Conservation (phyloP, 2,888 invertebrate species). For the Prosopocoilus inquinatus region DNA sequence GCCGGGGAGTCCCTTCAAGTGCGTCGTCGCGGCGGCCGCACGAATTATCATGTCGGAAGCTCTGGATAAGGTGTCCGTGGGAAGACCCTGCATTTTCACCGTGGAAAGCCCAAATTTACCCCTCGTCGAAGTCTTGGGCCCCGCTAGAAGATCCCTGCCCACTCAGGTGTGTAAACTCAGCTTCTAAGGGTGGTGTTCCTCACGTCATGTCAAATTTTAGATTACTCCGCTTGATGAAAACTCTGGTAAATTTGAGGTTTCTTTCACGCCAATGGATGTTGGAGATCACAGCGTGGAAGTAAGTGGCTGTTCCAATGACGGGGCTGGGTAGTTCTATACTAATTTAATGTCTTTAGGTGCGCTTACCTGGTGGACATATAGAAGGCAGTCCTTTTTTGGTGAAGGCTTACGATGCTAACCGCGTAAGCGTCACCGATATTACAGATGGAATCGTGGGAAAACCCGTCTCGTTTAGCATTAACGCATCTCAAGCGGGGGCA, state of each 20-base stretch:
- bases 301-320: constrained; percentile 34
- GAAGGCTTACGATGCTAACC: constrained; percentile 92
- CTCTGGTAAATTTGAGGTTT: constrained; percentile 50
- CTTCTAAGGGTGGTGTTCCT: not conserved
- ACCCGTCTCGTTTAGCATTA: constrained; percentile 92
- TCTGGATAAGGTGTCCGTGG: constrained; percentile 86
- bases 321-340: not conserved
- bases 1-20: constrained; percentile 84
- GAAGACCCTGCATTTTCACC: constrained; percentile 77
- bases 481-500: constrained; percentile 78
- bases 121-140: constrained; percentile 76
- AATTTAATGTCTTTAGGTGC: constrained; percentile 41
- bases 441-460: constrained; percentile 87
- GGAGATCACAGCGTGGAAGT: constrained; percentile 93
- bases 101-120: constrained; percentile 85
- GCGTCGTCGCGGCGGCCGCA: constrained; percentile 78
- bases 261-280: constrained; percentile 83
- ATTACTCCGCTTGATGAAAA: constrained; percentile 49
- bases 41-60: constrained; percentile 80
- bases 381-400: constrained; percentile 94
- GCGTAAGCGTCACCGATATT: constrained; percentile 93
- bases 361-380: constrained; percentile 72
- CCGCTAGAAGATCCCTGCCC: constrained; percentile 68
- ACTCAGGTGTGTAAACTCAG: constrained; percentile 53
- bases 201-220: constrained; percentile 27